Evolutionary conservation across 2,113 vertebrate species (phyloP), one percentile per base, ranked within the genome.

Genomic region (Paralichthys olivaceus): DNA sequence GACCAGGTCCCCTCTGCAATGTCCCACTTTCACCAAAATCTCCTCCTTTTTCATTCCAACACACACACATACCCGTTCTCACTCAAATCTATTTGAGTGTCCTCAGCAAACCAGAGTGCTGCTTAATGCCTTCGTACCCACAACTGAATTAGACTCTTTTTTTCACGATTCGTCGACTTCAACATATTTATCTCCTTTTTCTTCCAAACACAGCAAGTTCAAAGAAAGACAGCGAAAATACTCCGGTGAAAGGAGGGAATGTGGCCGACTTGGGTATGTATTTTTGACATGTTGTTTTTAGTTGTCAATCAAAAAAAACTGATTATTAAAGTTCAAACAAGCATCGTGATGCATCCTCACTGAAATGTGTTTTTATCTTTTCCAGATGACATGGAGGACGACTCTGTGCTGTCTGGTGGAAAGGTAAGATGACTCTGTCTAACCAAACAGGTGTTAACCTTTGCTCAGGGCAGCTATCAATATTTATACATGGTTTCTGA

Each of bases 371-470:
- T 53, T 47, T 15, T 53, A 23, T 32, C 47, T 60, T 9, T 43
- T 69, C 11, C 92, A 99, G 97, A 99, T 94, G 97, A 99, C 53
- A 96, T 98, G 88, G 98, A 99, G 84, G 97, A 99, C 67, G 98
- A 97, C 81, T 93, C 97, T 0, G 93, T 97, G 83, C 87, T 96
- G 0, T 93, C 97, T 17, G 96, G 96, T 83, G 97, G 96, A 51
- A 99, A 99, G 96, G 97, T 99, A 94, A 93, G 26, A 67, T 28
- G 22, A 61, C 49, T 53, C 19, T 12, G 1, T 37, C 34, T 11
- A 2, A 32, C 32, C 32, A 32, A 32, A 34, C 7, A n/a, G n/a
- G n/a, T n/a, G 28, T 29, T 3, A 29, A 29, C 28, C 28, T 29
- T 29, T 29, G 28, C 28, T 29, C 28, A 29, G 5, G 28, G 28